phyloP scores from a whole-genome alignment of 1,140 invertebrate species.

The Atta cephalotes region DNA sequence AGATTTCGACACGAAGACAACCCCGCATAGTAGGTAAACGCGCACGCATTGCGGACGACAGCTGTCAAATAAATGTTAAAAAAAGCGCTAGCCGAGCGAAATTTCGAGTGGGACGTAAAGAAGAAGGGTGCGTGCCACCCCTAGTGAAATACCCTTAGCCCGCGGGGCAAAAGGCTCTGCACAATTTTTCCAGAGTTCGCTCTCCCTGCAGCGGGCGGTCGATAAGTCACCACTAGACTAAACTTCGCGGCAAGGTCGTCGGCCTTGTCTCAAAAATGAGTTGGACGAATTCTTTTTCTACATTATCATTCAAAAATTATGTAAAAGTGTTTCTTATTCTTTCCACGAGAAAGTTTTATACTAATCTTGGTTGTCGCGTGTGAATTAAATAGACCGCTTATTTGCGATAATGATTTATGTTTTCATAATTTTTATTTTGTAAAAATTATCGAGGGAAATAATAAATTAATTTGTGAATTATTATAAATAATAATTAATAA shows the following conservation, averaged over 20 bases:
- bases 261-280: conserved; percentile 18
- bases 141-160: conserved; percentile 76
- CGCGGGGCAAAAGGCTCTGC: conserved; percentile 75
- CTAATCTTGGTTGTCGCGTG: not conserved
- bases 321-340: not conserved
- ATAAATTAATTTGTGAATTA: not conserved
- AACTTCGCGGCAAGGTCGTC: conserved; percentile 37
- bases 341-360: not conserved
- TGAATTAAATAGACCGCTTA: not conserved
- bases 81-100: conserved; percentile 85
- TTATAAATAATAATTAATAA: conserved; percentile 17
- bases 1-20: conserved; percentile 59
- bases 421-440: not conserved
- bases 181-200: conserved; percentile 81
- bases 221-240: conserved; percentile 80
- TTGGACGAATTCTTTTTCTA: conserved; percentile 11
- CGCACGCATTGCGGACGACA: conserved; percentile 83
- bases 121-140: conserved; percentile 77
- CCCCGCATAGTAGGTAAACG: conserved; percentile 72
- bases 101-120: conserved; percentile 83
- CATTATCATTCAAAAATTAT: not conserved
- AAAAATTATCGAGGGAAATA: conserved; percentile 5
- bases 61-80: conserved; percentile 86
- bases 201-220: conserved; percentile 76
- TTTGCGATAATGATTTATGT: not conserved